Evolutionary conservation across 2,113 vertebrate species (phyloP), one percentile per base, ranked within the genome.

Genomic region (Boleophthalmus pectinirostris): DNA sequence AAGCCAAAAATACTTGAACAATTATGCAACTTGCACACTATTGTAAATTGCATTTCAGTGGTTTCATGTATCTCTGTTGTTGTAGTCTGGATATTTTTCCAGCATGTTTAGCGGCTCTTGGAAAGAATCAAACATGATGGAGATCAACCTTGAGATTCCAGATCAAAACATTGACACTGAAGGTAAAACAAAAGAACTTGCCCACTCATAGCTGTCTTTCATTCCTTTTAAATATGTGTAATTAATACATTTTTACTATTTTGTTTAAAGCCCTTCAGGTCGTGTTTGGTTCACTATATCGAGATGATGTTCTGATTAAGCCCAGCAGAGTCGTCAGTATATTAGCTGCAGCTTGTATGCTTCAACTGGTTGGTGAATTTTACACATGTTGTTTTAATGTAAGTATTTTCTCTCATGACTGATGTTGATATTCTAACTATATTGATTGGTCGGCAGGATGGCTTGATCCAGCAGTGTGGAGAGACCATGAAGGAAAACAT

Each of bases 61-160:
- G 9, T 21, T n/a, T 38, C 33, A 38, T 20, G 8, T 8, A 4
- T 43, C 25, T 5, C 2, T 24, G 47, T 43, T 43, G 35, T 9
- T 88, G 0, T 71, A 99, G 98, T 98, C 97, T 4, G 97, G 97
- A 20, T 99, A 99, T 92, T 99, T 99, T 87, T 98, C 96, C 89
- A 98, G 97, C 87, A 99, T 99, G 98, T 99, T 99, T 93, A 98
- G 97, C 56, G 98, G 98, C 38, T 98, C 97, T 63, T 99, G 98
- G 98, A 98, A 95, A 82, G 98, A 99, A 86, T 99, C 98, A 21
- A 96, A 87, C 86, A 98, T 98, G 97, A 95, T 94, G 78, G 91
- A 92, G 81, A 98, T 99, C 75, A 95, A 96, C 89, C 69, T 99
- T 89, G 96, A 99, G 91, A 99, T 99, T 84, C 98, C 98, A 2